A percentile compares a stretch with the other conserved stretches of the same genome.
Conservation (phyloP, 2,888 invertebrate genomes). For the Hydraecia micacea region DNA sequence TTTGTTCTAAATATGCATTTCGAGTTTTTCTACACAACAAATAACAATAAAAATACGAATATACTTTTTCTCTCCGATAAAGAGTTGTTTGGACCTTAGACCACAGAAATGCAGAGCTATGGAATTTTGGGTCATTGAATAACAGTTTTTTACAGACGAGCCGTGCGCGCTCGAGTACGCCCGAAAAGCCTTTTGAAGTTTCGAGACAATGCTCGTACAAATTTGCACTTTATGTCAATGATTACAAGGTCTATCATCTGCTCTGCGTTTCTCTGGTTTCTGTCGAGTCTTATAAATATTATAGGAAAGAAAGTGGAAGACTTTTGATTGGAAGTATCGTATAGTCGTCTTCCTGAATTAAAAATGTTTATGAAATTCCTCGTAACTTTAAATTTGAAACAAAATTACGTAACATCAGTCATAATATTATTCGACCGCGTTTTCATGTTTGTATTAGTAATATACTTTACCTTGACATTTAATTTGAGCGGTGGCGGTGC, state of each 20-base stretch:
- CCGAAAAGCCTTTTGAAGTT: not conserved
- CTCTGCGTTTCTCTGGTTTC: not conserved
- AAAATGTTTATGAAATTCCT: not conserved
- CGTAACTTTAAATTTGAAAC: not conserved
- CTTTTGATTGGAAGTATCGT: no score
- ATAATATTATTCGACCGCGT: not conserved
- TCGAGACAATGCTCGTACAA: not conserved
- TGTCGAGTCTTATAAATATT: no score
- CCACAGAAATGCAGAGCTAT: not conserved
- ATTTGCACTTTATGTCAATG: not conserved
- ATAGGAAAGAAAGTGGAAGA: not conserved
- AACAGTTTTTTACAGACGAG: not conserved
- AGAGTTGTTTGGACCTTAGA: not conserved
- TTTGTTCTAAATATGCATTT: not conserved
- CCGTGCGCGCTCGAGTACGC: not conserved
- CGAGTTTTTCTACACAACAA: no score
- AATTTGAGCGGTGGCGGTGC: conserved; percentile 85
- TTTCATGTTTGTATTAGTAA: not conserved
- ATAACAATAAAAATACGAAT: not conserved
- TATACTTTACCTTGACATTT: conserved; percentile 83
- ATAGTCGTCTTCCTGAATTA: no score
- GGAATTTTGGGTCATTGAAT: not conserved
- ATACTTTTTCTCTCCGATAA: not conserved
- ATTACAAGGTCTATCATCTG: not conserved
- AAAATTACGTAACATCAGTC: not conserved